Percentiles rank a stretch among this genome's conserved stretches.
phyloP scores from a whole-genome alignment of 92 coral and sea anemone species.

The Heliopora coerulea region DNA sequence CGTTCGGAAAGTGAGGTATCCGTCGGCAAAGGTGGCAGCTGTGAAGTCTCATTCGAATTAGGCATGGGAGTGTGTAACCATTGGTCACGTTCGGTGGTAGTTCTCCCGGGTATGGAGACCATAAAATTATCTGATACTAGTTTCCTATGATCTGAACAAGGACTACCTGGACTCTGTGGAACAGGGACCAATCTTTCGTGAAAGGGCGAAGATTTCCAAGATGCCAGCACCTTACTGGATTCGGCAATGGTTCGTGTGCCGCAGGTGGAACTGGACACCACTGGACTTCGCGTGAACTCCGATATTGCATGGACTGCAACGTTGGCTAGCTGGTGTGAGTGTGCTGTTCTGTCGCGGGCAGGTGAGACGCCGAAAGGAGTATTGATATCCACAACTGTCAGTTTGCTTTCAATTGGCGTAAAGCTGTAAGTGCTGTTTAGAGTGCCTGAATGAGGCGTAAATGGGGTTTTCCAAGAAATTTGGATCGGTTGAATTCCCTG shows the following conservation, averaged over 20 bases:
- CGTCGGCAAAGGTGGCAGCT: background rate
- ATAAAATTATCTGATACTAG: background rate
- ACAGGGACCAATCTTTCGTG: background rate
- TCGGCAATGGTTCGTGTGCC: background rate
- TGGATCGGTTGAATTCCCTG: background rate
- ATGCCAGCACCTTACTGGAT: too few species aligned
- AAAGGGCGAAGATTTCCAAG: background rate
- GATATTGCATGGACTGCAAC: background rate
- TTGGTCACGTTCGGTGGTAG: background rate
- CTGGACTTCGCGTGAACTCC: background rate
- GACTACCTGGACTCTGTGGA: background rate
- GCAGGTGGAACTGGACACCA: background rate
- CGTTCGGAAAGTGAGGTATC: background rate
- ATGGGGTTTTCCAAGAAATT: background rate
- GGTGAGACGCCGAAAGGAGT: background rate
- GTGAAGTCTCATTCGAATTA: background rate
- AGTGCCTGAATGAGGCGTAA: background rate
- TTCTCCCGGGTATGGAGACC: background rate
- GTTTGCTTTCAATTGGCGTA: background rate
- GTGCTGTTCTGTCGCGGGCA: background rate
- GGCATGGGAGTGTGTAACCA: background rate
- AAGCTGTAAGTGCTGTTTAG: background rate
- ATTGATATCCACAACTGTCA: background rate
- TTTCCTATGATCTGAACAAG: background rate
- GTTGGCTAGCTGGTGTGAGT: background rate